phyloP scores from a whole-genome alignment of 2,888 invertebrate species.

The Frankliniella intonsa region DNA sequence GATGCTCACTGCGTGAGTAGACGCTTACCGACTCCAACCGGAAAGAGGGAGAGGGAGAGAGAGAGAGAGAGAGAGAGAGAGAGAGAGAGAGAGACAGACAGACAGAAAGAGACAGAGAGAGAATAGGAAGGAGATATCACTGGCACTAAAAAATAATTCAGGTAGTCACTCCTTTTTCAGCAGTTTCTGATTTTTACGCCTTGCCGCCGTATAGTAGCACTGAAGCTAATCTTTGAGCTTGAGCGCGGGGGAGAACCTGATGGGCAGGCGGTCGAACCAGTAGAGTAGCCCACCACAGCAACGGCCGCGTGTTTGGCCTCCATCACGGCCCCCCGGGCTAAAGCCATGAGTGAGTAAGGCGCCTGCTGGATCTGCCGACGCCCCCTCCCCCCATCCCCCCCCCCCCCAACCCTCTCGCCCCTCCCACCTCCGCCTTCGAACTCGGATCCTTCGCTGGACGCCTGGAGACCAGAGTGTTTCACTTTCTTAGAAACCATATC shows the following conservation, averaged over 20 bases:
- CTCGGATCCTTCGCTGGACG: background rate
- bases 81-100: background rate
- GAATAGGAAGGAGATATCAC: background rate
- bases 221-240: no score
- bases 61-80: slow-evolving; percentile 1
- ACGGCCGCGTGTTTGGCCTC: background rate
- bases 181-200: no score
- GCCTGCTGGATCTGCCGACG: background rate
- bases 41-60: background rate
- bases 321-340: background rate
- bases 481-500: slow-evolving; percentile 2
- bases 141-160: background rate
- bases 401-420: background rate
- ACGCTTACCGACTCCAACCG: background rate
- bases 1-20: background rate
- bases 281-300: no score
- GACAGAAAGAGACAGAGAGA: background rate
- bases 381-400: background rate
- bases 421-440: background rate
- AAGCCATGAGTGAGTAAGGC: background rate
- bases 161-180: no score
- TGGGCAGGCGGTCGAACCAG: no score
- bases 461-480: background rate
- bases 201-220: no score
- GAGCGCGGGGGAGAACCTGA: no score